Base-by-base conservation (phyloP, 2,888 invertebrate genomes). In the Ctenicera cuprea region DNA sequence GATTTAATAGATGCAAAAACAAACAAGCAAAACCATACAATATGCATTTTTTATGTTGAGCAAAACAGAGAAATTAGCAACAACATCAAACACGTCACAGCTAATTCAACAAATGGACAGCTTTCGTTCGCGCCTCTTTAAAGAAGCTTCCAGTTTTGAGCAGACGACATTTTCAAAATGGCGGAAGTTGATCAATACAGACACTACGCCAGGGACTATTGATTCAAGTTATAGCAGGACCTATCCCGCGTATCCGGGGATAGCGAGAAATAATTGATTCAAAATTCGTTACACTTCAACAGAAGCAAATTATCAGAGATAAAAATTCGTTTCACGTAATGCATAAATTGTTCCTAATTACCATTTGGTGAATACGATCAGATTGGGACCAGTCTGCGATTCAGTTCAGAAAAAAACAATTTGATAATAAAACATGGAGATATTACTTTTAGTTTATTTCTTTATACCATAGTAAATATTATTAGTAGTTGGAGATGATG, bases 151-250 rank as follows among this genome's bases (percentile, higher is more conserved):
- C 57, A 64, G 43, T 63, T 69, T 68, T 59, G 20, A 54, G 33
- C 59, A 64, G 52, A 74, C 73, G 52, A 71, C 73, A 67, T 71
- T 74, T 76, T 71, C 76, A 76, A 76, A 73, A 76, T 76, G 76
- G 76, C 76, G 68, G 73, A 57, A 62, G 63, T 48, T 64, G 66
- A 76, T 76, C 76, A 76, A 76, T 76, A 76, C 76, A 71, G 76
- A 74, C 64, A 74, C 76, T 76, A 76, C 76, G 70, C 74, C 74
- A 71, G 76, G 65, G 70, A 73, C 61, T 76, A 76, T 76, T 76
- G 76, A 76, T 76, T 76, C 74, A 72, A 76, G 71, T 67, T 71
- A 65, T 74, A 66, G 66, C 71, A 74, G 71, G 74, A 76, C 76
- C 76, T 76, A 74, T 76, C 74, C 65, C 74, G 74, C 68, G 61